Conservation (phyloP, 2,113 vertebrate species). For the Epinephelus cyanopodus region DNA sequence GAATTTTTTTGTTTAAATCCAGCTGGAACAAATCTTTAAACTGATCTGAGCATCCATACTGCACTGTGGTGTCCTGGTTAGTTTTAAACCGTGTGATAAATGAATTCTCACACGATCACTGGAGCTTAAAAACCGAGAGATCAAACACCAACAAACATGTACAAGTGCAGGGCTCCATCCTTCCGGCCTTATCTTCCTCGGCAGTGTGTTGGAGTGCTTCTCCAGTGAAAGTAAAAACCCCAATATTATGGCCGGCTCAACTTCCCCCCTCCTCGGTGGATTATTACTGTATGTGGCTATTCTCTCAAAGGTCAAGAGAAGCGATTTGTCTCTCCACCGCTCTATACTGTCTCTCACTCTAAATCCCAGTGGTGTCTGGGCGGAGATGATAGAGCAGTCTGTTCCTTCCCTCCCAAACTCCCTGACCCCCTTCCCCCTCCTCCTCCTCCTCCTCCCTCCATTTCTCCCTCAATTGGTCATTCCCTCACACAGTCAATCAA, state of each 20-base stretch:
- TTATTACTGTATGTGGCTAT: constrained; percentile 73
- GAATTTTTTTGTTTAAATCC: constrained; percentile 43
- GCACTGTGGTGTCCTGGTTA: constrained; percentile 29
- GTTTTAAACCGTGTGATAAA: constrained; percentile 46
- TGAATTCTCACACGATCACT: constrained; percentile 38
- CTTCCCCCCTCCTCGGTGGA: constrained; percentile 32
- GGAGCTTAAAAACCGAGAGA: constrained; percentile 28
- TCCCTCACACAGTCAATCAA: constrained; percentile 20
- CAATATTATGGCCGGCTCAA: constrained; percentile 52
- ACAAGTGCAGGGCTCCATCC: constrained; percentile 29
- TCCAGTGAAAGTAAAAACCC: constrained; percentile 41
- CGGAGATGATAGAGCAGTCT: constrained; percentile 65
- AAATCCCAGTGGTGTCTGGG: constrained; percentile 74
- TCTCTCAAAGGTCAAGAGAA: constrained; percentile 80
- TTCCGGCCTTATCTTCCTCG: constrained; percentile 48
- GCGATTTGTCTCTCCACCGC: constrained; percentile 64
- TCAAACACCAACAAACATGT: constrained; percentile 19
- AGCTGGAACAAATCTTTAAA: constrained; percentile 47
- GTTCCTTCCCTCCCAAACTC: constrained; percentile 46
- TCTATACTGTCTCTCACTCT: constrained; percentile 57
- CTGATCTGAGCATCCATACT: constrained; percentile 19
- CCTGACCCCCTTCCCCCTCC: constrained; percentile 14
- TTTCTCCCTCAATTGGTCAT: constrained; percentile 20
- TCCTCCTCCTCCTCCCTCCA: background rate
- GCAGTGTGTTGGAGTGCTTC: constrained; percentile 42